These are phyloP conservation scores for Hapalemur alaotrensis DNA, from an alignment of 2,797 vertebrate species.

Conservation along the genomic window DNA sequence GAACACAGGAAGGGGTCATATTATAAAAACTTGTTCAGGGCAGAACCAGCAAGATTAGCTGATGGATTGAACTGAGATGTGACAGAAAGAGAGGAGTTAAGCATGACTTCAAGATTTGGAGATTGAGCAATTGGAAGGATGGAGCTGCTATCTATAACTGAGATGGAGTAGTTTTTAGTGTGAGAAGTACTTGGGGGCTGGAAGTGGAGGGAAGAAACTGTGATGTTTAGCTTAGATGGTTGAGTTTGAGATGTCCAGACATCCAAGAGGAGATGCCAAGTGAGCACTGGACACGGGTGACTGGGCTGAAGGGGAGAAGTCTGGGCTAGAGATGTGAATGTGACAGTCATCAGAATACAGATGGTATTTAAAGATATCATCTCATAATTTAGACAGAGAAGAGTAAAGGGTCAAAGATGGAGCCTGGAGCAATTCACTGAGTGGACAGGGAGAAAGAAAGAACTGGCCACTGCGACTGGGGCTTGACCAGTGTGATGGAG, in stretches of 20 bases:
- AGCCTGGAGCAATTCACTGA: not conserved
- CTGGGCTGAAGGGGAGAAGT: not conserved
- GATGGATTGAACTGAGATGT: not conserved
- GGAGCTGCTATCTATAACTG: not conserved
- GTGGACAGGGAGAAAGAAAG: not conserved
- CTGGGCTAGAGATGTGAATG: not conserved
- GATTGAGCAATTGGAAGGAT: not conserved
- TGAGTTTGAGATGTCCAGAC: not conserved
- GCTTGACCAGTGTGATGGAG: fast-evolving
- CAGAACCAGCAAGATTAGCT: not conserved
- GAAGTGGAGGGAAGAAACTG: not conserved
- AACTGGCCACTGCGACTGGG: not conserved
- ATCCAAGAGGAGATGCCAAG: not conserved
- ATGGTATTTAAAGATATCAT: not conserved
- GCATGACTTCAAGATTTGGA: not conserved
- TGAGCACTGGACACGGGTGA: too few relatives aligned
- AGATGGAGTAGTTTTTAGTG: not conserved
- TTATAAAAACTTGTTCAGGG: not conserved
- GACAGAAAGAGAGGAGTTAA: not conserved
- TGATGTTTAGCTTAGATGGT: fast-evolving
- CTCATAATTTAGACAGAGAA: not conserved
- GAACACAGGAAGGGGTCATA: not conserved
- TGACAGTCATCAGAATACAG: not conserved
- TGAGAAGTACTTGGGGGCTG: not conserved
- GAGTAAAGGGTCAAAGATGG: not conserved